Percentiles rank a stretch among this genome's conserved stretches.
Conservation (phyloP, 2,888 invertebrate species). For the Aspidiotus destructor region DNA sequence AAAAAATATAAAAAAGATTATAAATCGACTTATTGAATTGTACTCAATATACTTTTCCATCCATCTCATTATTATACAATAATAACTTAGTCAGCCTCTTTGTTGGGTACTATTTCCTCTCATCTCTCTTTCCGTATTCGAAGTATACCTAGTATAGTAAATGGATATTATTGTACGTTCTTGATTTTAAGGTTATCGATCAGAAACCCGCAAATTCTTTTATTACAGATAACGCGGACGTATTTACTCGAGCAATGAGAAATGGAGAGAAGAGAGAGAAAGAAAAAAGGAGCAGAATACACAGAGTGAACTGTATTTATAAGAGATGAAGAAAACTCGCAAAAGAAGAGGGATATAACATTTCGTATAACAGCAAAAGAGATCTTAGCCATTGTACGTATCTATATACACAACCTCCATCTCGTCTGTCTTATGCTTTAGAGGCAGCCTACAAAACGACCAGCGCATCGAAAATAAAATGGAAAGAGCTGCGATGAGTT, state of each 20-base stretch:
- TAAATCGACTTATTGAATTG: too few relatives aligned
- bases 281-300: neutral
- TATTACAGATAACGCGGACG: constrained; percentile 9
- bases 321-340: neutral
- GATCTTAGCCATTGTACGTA: neutral
- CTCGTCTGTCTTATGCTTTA: neutral
- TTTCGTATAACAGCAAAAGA: neutral
- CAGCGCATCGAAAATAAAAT: neutral
- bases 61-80: too few relatives aligned
- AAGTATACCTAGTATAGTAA: neutral
- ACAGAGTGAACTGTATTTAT: neutral
- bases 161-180: constrained; percentile 4
- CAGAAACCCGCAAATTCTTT: constrained; percentile 14
- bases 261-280: neutral
- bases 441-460: neutral
- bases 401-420: too few relatives aligned
- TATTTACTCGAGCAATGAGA: neutral
- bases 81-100: neutral
- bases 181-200: constrained; percentile 7
- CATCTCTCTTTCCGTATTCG: neutral
- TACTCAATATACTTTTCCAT: too few relatives aligned
- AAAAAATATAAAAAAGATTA: too few relatives aligned
- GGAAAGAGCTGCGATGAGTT: neutral
- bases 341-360: constrained; percentile 16
- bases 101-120: neutral